Conservation (phyloP, 2,888 invertebrate species). For the Rapana venosa region DNA sequence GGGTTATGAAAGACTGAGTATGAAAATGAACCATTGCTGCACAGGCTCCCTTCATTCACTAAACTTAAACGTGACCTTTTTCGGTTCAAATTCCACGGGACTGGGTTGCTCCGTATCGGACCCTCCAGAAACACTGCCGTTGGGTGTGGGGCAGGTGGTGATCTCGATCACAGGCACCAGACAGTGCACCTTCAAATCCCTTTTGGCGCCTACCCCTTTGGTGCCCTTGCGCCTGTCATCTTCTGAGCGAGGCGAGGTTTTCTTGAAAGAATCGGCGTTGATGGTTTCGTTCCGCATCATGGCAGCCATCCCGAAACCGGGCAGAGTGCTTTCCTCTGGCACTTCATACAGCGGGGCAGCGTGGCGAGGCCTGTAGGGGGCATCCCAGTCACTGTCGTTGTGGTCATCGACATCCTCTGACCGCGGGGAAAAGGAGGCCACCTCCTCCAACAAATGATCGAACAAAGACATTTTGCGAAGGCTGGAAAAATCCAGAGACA, state of each 20-base stretch:
- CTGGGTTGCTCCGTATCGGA: not conserved
- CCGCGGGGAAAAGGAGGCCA: not conserved
- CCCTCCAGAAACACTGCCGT: not conserved
- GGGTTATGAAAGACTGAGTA: too few species aligned
- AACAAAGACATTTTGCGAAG: constrained; percentile 28
- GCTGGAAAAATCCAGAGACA: not conserved
- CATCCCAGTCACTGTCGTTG: not conserved
- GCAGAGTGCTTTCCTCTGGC: not conserved
- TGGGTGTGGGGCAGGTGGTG: constrained; percentile 9
- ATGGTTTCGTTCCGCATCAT: constrained; percentile 9
- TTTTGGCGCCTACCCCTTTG: not conserved
- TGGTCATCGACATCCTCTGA: not conserved
- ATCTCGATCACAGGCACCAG: not conserved
- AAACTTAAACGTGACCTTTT: constrained; percentile 17
- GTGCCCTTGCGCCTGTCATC: too few species aligned
- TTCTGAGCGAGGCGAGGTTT: not conserved
- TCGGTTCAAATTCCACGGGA: not conserved
- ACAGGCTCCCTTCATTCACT: not conserved
- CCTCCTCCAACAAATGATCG: constrained; percentile 21
- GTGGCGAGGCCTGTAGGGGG: not conserved
- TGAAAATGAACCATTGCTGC: too few species aligned
- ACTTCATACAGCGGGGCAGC: not conserved
- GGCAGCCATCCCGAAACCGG: not conserved
- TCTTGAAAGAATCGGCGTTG: not conserved
- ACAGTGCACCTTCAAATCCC: not conserved